Evolutionary conservation across 2,888 invertebrate genomes (phyloP).

Genomic region (Nomada flava): DNA sequence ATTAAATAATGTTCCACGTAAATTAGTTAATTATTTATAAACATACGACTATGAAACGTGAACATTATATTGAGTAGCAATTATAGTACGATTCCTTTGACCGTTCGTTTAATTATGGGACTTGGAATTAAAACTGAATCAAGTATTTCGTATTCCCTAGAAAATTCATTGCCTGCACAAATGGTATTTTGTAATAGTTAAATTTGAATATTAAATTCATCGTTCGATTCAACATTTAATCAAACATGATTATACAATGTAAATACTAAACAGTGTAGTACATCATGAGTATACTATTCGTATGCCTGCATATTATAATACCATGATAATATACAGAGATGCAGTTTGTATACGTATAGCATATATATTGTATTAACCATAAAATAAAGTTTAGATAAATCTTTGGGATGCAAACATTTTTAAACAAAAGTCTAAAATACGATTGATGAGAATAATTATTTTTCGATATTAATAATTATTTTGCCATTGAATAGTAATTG

Average conservation of each 20-base stretch:
- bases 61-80: conserved; percentile 17
- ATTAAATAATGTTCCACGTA: neutral
- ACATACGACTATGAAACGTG: neutral
- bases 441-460: conserved; percentile 19
- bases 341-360: conserved; percentile 49
- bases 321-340: conserved; percentile 58
- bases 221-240: conserved; percentile 55
- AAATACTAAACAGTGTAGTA: conserved; percentile 59
- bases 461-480: conserved; percentile 6
- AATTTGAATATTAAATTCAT: conserved; percentile 49
- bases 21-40: neutral
- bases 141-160: conserved; percentile 2
- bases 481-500: conserved; percentile 21
- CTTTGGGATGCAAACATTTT: conserved; percentile 46
- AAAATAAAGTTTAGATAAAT: conserved; percentile 55
- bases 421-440: conserved; percentile 37
- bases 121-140: conserved; percentile 19
- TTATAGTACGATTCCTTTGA: neutral
- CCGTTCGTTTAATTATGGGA: conserved; percentile 1
- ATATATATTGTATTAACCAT: conserved; percentile 38
- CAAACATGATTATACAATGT: conserved; percentile 54
- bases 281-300: conserved; percentile 52
- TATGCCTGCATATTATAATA: conserved; percentile 55
- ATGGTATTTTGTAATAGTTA: conserved; percentile 35
- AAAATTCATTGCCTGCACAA: conserved; percentile 29